Evolutionary conservation across 92 coral and sea anemone genomes (phyloP).

Genomic region (Phenganax subtilis): DNA sequence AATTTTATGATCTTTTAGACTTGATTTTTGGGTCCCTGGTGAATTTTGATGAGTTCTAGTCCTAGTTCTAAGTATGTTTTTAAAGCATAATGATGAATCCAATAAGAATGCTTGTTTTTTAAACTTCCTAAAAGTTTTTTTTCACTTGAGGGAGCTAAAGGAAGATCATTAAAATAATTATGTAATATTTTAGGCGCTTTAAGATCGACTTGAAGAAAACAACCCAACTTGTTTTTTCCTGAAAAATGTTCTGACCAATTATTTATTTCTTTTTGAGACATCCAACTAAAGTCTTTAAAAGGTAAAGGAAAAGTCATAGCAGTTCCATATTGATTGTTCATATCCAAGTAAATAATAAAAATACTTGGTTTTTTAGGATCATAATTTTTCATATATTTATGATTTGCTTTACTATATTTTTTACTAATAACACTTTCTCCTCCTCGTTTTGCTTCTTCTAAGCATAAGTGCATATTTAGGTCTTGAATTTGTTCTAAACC

Average conservation of each 20-base stretch:
- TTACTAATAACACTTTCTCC: neutral
- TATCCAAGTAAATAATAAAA: neutral
- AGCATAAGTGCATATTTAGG: neutral
- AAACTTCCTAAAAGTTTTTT: neutral
- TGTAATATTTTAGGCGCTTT: slow-evolving; percentile 10
- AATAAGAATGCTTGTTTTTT: neutral
- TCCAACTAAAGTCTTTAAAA: neutral
- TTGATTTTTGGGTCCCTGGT: neutral
- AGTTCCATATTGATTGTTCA: slow-evolving; percentile 24
- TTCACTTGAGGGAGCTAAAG: neutral
- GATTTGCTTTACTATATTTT: neutral
- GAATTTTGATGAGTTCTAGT: neutral
- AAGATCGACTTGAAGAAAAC: slow-evolving; percentile 21
- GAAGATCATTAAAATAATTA: neutral
- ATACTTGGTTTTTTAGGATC: neutral
- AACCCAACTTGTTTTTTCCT: neutral
- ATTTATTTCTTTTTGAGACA: neutral
- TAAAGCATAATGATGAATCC: too few species aligned
- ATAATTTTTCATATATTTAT: slow-evolving; percentile 18
- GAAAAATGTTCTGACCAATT: neutral
- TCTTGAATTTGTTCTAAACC: neutral
- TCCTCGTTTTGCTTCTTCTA: neutral
- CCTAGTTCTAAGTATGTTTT: neutral
- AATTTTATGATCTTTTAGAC: neutral
- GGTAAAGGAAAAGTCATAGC: slow-evolving; percentile 8